Base-by-base conservation (phyloP, 2,113 vertebrate genomes). In the Labeo rohita region DNA sequence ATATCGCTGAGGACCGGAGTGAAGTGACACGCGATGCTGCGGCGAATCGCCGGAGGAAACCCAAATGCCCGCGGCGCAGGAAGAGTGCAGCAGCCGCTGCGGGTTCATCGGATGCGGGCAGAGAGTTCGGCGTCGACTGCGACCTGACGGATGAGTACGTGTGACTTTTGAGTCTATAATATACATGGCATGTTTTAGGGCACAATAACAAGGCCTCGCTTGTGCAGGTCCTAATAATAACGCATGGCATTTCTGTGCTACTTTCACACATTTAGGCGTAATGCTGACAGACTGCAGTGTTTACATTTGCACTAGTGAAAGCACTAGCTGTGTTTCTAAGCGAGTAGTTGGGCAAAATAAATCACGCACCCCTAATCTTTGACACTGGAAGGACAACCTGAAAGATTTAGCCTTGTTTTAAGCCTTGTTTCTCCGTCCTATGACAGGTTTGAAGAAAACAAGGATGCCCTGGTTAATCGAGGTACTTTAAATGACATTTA, bases 31-130 rank as follows among this genome's bases (percentile, higher is more conserved):
- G 86, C 15, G 93, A 93, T 73, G 84, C 72, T 63, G 86, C 84
- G 0, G 88, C 89, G 13, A 86, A 84, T 49, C 94, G 93, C 81
- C 90, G 94, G 87, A 93, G 93, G 92, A 96, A 94, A 92, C 92
- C 94, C 84, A 89, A 91, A 49, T 93, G 89, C 88, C 92, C 93
- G 50, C 92, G 91, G 83, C 91, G 94, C 80, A 94, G 90, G 91
- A 95, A 91, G 88, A 89, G 45, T 39, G 68, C 89, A 2, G 92
- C 92, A 43, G 56, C 86, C 36, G 56, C 87, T 50, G 88, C 81
- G 16, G 87, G 85, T 84, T 81, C 70, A 21, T 79, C 66, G 8
- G 93, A 93, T 52, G 56, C 90, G 65, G 90, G 63, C 85, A 92
- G 88, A 73, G 91, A 89, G 50, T 72, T 81, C 47, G 87, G 86